phyloP scores from a whole-genome alignment of 2,113 vertebrate genomes.

The Naja naja region DNA sequence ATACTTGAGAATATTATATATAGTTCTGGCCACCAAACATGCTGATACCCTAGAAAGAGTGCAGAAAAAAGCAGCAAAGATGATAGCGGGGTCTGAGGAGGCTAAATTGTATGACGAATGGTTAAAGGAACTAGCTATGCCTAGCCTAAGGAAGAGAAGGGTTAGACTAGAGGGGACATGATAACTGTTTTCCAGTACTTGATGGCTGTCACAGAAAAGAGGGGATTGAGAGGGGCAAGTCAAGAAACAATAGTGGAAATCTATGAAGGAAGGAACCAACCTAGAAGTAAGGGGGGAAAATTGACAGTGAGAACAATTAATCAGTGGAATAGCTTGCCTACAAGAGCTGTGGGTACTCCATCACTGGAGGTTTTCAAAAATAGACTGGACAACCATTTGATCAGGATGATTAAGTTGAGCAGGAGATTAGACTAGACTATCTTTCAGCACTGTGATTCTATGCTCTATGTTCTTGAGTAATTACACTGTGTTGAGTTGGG shows the following conservation, averaged over 20 bases:
- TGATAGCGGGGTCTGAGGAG: too few species aligned
- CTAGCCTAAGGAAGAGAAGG: too few species aligned
- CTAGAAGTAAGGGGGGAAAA: background rate
- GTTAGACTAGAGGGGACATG: too few species aligned
- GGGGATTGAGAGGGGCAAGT: background rate
- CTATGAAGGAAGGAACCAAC: background rate
- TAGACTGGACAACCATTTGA: too few species aligned
- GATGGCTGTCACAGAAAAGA: background rate
- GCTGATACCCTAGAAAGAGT: too few species aligned
- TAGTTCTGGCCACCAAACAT: too few species aligned
- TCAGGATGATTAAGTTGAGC: too few species aligned
- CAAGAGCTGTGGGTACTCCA: background rate
- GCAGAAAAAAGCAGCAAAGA: too few species aligned
- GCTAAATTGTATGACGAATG: too few species aligned
- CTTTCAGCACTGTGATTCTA: too few species aligned
- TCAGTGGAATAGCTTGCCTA: background rate
- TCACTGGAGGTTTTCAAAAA: background rate
- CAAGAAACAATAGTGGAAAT: background rate
- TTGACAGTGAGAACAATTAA: background rate
- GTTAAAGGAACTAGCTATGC: too few species aligned
- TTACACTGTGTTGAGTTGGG: background rate
- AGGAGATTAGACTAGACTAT: too few species aligned
- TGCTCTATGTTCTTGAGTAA: background rate
- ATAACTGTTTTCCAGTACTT: background rate
- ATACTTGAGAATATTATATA: background rate